Conservation (phyloP, 2,113 vertebrate species). For the Morphnarchus princeps region DNA sequence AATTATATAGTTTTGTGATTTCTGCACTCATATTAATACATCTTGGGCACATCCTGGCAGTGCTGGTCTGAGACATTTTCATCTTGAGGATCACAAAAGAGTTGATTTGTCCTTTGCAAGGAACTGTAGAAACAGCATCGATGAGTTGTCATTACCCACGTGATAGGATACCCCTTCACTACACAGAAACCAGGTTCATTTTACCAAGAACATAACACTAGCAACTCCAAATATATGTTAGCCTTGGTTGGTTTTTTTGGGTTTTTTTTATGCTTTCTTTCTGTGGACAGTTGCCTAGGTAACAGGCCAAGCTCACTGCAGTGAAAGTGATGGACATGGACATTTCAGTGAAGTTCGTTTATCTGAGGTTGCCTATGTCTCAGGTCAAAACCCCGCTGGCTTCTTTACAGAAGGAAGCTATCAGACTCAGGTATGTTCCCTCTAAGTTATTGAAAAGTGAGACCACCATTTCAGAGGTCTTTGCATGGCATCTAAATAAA, state of each 20-base stretch:
- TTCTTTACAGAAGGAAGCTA: not conserved
- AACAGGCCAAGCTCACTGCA: not conserved
- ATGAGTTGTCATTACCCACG: not conserved
- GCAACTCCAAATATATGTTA: not conserved
- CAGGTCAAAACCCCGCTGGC: not conserved
- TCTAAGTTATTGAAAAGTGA: not conserved
- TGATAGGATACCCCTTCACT: not conserved
- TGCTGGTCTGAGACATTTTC: not conserved
- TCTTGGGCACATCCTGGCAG: not conserved
- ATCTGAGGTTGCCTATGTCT: not conserved
- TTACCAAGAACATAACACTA: not conserved
- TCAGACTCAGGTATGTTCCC: not conserved
- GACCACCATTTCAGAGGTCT: not conserved
- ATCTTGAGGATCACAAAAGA: not conserved
- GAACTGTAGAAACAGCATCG: not conserved
- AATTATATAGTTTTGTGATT: not conserved
- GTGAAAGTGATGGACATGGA: too few species aligned
- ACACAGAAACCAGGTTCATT: not conserved
- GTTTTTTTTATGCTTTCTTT: not conserved
- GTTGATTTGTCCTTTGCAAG: not conserved
- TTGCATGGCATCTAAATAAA: slow-evolving; percentile 34
- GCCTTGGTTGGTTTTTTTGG: not conserved
- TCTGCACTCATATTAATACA: not conserved
- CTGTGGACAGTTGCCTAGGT: not conserved
- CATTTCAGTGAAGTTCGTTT: not conserved